phyloP scores from a whole-genome alignment of 1,140 invertebrate genomes.

The Druon quercuslanigerum region DNA sequence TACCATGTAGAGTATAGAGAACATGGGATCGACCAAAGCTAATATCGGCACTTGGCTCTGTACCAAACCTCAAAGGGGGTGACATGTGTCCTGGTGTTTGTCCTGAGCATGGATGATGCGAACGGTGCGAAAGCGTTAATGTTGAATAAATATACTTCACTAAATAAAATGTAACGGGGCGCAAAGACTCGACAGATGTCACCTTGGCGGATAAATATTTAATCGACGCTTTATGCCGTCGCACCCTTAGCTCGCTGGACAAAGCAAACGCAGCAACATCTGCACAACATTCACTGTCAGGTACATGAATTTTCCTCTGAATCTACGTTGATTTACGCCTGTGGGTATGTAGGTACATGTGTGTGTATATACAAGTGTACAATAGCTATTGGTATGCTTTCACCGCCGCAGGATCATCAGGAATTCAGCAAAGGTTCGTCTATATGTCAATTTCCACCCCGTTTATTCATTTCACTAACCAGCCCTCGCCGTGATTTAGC shows the following conservation, averaged over 20 bases:
- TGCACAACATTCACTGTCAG: constrained; percentile 38
- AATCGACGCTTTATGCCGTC: constrained; percentile 55
- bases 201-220: constrained; percentile 57
- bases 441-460: constrained; percentile 45
- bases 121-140: constrained; percentile 56
- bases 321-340: constrained; percentile 30
- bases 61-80: constrained; percentile 27
- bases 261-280: constrained; percentile 55
- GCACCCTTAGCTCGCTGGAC: constrained; percentile 49
- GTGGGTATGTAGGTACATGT: constrained; percentile 44
- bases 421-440: constrained; percentile 43
- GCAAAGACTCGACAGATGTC: constrained; percentile 57
- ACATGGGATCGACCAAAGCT: not conserved
- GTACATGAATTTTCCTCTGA: not conserved
- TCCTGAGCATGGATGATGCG: constrained; percentile 46
- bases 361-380: not conserved
- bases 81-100: constrained; percentile 38
- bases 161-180: constrained; percentile 58
- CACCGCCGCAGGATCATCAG: constrained; percentile 46
- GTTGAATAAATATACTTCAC: constrained; percentile 52
- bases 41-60: constrained; percentile 21
- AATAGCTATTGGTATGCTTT: constrained; percentile 50
- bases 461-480: constrained; percentile 35
- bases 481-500: constrained; percentile 44
- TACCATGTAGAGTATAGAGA: not conserved